Base-by-base conservation (phyloP, 2,797 vertebrate species). In the Pogonophryne albipinna region DNA sequence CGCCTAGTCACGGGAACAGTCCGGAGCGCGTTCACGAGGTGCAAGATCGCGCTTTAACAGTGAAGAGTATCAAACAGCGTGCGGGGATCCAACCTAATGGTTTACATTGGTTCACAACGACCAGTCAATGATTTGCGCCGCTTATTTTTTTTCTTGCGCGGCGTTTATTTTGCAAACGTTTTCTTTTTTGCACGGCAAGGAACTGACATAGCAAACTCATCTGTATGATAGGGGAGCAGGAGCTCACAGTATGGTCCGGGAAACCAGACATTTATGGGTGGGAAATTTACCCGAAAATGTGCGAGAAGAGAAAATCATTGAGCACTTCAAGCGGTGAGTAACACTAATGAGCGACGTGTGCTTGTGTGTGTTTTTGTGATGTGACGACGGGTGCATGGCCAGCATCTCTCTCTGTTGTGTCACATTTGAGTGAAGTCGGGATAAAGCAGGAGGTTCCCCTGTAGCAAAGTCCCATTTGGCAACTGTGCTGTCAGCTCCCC, bases 211-310 rank as follows among this genome's bases (percentile, higher is more conserved):
- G 90, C 68, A 90, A 94, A 93, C 90, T 90, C 75, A 94, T 94
- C 94, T 95, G 94, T 90, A 95, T 96, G 95, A 93, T 85, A 92
- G 94, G 92, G 93, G 87, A 91, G 89, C 92, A 92, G 94, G 88
- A 93, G 91, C 88, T 81, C 96, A 94, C 97, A 99, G 96, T 95
- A 99, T 99, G 97, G 97, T 98, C 93, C 97, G 98, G 96, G 98
- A 99, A 97, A 99, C 97, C 96, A 98, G 98, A 96, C 97, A 99
- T 95, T 95, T 99, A 96, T 99, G 98, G 98, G 98, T 99, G 96
- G 98, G 98, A 95, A 99, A 99, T 97, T 96, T 99, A 94, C 98
- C 98, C 94, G 98, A 99, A 96, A 99, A 97, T 94, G 97, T 99
- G 79, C 97, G 98, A 92, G 98, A 99, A 72, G 98, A 99, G 92